phyloP scores from a whole-genome alignment of 2,888 invertebrate species.

The Psococerastis gibbosa region DNA sequence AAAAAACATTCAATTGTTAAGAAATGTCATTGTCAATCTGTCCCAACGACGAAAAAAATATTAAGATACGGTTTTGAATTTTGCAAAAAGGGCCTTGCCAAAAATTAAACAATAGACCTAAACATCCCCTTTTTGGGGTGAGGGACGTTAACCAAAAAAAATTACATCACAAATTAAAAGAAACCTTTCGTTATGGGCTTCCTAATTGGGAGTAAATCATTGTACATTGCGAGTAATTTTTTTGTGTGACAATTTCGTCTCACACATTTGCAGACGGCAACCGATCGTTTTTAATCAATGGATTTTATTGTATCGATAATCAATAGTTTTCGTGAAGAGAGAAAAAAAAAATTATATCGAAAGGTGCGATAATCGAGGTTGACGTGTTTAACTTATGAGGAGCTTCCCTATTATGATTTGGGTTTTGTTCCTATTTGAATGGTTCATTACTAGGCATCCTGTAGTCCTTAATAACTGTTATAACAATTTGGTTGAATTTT shows the following conservation, averaged over 20 bases:
- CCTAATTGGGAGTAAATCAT: constrained; percentile 8
- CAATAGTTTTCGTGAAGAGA: constrained; percentile 11
- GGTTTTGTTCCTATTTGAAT: not conserved
- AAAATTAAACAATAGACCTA: not conserved
- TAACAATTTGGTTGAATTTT: not conserved
- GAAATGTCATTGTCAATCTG: too few species aligned
- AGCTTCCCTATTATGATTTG: not conserved
- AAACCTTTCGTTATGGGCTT: not conserved
- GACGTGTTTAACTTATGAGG: not conserved
- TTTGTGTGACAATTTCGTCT: constrained; percentile 9
- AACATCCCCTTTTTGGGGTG: not conserved
- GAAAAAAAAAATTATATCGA: constrained; percentile 6
- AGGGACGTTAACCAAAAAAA: not conserved
- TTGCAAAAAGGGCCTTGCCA: not conserved
- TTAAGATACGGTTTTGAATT: too few species aligned
- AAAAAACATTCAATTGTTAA: too few species aligned
- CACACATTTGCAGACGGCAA: not conserved
- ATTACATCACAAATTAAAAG: not conserved
- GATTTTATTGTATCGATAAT: constrained; percentile 11
- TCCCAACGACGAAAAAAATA: too few species aligned
- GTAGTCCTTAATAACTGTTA: not conserved
- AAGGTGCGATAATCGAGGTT: not conserved
- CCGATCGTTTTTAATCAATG: constrained; percentile 6
- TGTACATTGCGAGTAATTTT: not conserved
- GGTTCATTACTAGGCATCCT: not conserved